Evolutionary conservation across 2,797 vertebrate genomes (phyloP), one percentile per base, ranked within the genome.

Genomic region (Macropus fuliginosus): DNA sequence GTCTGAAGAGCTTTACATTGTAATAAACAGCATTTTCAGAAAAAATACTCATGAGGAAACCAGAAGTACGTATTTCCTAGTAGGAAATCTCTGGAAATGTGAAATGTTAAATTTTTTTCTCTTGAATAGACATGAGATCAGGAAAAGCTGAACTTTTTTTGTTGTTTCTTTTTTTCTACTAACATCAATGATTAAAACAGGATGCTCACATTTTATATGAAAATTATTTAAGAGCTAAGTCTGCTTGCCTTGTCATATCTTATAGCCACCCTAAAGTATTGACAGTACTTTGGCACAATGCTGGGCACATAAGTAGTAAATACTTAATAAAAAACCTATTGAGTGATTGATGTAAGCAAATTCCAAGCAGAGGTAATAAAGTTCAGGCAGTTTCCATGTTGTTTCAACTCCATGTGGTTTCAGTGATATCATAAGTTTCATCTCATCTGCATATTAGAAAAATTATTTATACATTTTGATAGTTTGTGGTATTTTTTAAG

Each of bases 31-130:
- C 4, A 91, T 56, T 93, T 91, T 28, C 34, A 66, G 50, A 27
- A 55, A 3, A 66, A 46, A 24, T 81, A 46, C 94, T 66, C 90
- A 93, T 96, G 11, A 50, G 95, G 74, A 97, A 97, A 66, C 4
- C 31, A 52, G 31, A 74, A n/a, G 40, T 56, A 91, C 27, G 62
- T 87, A 31, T 92, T 92, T 95, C 74, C 74, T 40, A 94, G 89
- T 81, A 91, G 56, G 46, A 50, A 91, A 24, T 90, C 92, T 96
- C 90, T 91, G 3, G 3, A 54, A 4, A 10, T 91, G 6, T 66
- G 55, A 92, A 81, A 55, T 90, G 40, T 92, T 74, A 95, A 93
- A 91, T 92, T 31, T 0, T 81, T 93, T 87, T 91, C 54, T 94
- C 55, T 24, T 31, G 46, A 87, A 54, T 16, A 59, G 46, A 62